Evolutionary conservation across 2,797 vertebrate genomes (phyloP), one percentile per base, ranked within the genome.

Genomic region (Menidia menidia): DNA sequence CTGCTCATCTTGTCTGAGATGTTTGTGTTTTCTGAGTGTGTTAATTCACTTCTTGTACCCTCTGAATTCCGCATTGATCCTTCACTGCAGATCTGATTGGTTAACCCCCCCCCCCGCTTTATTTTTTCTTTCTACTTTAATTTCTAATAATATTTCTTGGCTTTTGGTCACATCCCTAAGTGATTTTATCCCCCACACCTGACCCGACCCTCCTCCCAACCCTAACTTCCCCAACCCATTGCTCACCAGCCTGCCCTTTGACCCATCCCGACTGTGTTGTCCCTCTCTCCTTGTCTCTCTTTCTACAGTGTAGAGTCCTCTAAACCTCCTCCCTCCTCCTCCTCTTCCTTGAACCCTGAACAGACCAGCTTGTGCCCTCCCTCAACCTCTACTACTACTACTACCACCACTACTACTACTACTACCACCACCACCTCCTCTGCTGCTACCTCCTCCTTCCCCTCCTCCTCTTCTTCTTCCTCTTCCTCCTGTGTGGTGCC

Each of bases 301-400:
- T 95, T 96, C 96, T 96, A 95, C 96, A 98, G 96, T 96, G 95
- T 98, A 97, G 96, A 97, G 96, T 97, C 95, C 95, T 96, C 97
- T 97, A 98, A 98, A 97, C 95, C 96, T 96, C 96, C 96, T 95
- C 96, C 96, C 94, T 95, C 96, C 84, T 89, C 89, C 87, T 93
- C 96, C 85, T 89, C 92, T 95, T 97, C 96, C 96, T 96, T 96
- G 95, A 96, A 95, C 95, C 95, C 96, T 86, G 96, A 97, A 94
- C 96, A 96, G 95, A 96, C 95, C 94, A 96, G 95, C 96, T 95
- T 95, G 95, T 96, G 95, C 95, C 94, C 95, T 95, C 93, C 95
- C 88, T 88, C 90, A 90, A 90, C 91, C 80, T 90, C 91, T 85
- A 89, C 92, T 89, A 87, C 92, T 87, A 81, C 92, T 88, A 88